Evolutionary conservation across 1,140 invertebrate species (phyloP), one percentile per base, ranked within the genome.

Genomic region (Drosophila ficusphila): DNA sequence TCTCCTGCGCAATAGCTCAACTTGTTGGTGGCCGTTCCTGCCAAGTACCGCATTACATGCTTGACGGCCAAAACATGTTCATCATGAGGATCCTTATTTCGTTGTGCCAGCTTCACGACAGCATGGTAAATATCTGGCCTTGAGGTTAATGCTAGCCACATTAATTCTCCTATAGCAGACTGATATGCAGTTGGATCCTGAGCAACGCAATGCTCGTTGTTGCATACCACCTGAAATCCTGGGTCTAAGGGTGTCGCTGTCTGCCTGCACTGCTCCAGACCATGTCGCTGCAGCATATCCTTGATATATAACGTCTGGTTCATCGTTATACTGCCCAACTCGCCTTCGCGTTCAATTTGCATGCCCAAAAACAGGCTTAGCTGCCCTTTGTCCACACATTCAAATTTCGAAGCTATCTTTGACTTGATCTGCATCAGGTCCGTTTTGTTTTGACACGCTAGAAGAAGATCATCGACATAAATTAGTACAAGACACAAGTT

Each of bases 171-270:
- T 12, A 47, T 47, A 0, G 19, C 25, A 2, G 25, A 33, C n/a
- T 29, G 38, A n/a, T n/a, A n/a, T n/a, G n/a, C n/a, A n/a, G n/a
- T n/a, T n/a, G n/a, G n/a, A n/a, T n/a, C n/a, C n/a, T n/a, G n/a
- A n/a, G n/a, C n/a, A n/a, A n/a, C n/a, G n/a, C n/a, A n/a, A n/a
- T n/a, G n/a, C n/a, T n/a, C n/a, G n/a, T n/a, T n/a, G n/a, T n/a
- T n/a, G n/a, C n/a, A n/a, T n/a, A n/a, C n/a, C n/a, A n/a, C 38
- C 23, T 56, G 25, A 18, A 42, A 44, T 19, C 38, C 52, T 11
- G 25, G 4, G 36, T 54, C 25, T 36, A 54, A 54, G 3, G 52
- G 23, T 12, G 36, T 54, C 4, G 36, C 23, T 18, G 21, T 12
- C 4, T 18, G 12, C 14, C 23, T 21, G 25, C 52, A 56, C 5